Base-by-base conservation (phyloP, 23 tunicate species). In the Styela clava region DNA sequence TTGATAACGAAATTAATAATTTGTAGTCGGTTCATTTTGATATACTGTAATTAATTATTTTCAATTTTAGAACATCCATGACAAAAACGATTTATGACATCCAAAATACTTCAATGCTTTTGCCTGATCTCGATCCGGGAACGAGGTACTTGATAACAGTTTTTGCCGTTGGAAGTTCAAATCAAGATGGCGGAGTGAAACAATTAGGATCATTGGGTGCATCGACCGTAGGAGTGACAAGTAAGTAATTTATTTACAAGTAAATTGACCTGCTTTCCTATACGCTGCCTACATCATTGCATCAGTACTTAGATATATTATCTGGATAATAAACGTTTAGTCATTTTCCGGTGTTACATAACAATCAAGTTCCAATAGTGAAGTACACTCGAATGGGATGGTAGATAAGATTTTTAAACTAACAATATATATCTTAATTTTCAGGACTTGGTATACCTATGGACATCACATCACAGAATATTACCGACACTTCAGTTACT, bases 151-250 rank as follows among this genome's bases (percentile, higher is more conserved):
- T 76, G 27, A 76, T 76, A 0, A 76, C 81, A 24, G 31, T 76
- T 16, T 76, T n/a, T 30, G 81, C 81, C 0, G 64, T 76, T 20
- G 81, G 81, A 52, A 76, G 19, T 37, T 44, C 81, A 44, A 51
- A 56, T 24, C 64, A 76, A 21, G 81, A 44, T 33, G 81, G 81
- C 21, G 31, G 65, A 36, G 44, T 44, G 24, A 76, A 36, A 35
- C 81, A 35, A 2, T 64, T 76, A 7, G 81, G 81, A 44, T 76
- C 81, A 18, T 21, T 52, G n/a, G 81, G 81, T 20, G 81, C 81
- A 25, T n/a, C 81, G 5, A 52, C 81, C 1, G 65, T 51, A 68
- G 81, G 81, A 52, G 52, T 44, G 12, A 76, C 81, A 36, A 76
- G 81, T 76, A 76, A 72, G 44, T 19, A 18, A 56, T 56, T 56